Evolutionary conservation across 2,113 vertebrate species (phyloP).

Genomic region (Columbina picui): DNA sequence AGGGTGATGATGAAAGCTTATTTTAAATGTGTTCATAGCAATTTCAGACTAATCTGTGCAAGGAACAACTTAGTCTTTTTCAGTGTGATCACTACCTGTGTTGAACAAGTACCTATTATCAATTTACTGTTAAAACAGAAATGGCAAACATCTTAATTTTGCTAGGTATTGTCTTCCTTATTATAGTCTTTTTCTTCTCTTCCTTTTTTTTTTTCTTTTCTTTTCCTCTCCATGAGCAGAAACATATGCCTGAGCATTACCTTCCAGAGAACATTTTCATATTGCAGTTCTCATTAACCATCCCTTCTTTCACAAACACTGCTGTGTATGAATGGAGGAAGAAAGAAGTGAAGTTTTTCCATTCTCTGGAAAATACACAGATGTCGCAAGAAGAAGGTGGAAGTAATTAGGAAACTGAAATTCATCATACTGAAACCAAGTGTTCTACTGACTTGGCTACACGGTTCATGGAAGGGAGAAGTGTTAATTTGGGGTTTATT

Average conservation of each 20-base stretch:
- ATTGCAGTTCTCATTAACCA: background rate
- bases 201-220: background rate
- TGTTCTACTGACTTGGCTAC: background rate
- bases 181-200: background rate
- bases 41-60: constrained; percentile 32
- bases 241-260: background rate
- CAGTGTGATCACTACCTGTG: background rate
- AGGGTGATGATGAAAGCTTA: constrained; percentile 26
- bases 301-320: background rate
- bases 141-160: background rate
- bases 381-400: background rate
- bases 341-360: background rate
- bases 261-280: background rate
- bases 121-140: constrained; percentile 17
- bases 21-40: background rate
- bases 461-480: background rate
- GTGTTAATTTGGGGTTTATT: background rate
- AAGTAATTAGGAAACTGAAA: background rate
- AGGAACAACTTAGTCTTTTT: background rate
- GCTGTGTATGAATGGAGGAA: background rate
- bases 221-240: background rate
- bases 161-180: background rate
- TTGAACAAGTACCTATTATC: constrained; percentile 23
- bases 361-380: background rate
- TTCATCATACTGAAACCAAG: background rate